Base-by-base conservation (phyloP, 2,888 invertebrate species). In the Lissocephala sabroskyi region DNA sequence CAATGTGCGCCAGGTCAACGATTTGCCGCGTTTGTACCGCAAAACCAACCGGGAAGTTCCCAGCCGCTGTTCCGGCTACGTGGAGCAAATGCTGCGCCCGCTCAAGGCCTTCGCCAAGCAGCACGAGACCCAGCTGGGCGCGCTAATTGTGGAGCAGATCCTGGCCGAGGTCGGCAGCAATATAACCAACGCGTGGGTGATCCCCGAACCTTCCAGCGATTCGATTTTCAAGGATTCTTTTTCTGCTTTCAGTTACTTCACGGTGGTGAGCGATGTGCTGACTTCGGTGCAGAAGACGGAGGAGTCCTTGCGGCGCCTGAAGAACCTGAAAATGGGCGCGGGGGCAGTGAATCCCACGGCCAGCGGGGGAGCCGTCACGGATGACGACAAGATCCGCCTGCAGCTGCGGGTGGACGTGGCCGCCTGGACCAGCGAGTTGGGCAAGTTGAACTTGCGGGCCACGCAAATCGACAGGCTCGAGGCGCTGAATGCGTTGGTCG, bases 281-380 rank as follows among this genome's bases (percentile, higher is more conserved):
- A 93, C 92, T 37, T 96, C 97, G 1, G 97, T 98, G 7, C 94
- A 94, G 82, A 96, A 93, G 86, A 98, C 97, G 65, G 97, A 98
- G 82, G 97, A 97, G 81, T 97, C 97, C 47, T 85, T 98, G 59
- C 89, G 94, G 79, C 89, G 96, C 67, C 86, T 98, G 79, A 97
- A 96, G 85, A 92, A 92, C 84, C 91, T 92, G 14, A 88, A 94
- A 56, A 92, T 92, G 51, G 92, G 92, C 9, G 45, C 53, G 1
- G 42, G 50, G 3, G 83, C 51, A 81, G 14, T 52, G 10, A 47
- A 46, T 13, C 46, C 75, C 65, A 41, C 83, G 56, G 3, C 64
- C 26, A 49, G 32, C 17, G 40, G 55, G 2, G 33, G 39, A 29
- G 89, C 89, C n/a, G 86, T 90, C 58, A 90, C 90, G 18, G 98